Conservation (phyloP, 1,140 invertebrate genomes). For the Apis laboriosa region DNA sequence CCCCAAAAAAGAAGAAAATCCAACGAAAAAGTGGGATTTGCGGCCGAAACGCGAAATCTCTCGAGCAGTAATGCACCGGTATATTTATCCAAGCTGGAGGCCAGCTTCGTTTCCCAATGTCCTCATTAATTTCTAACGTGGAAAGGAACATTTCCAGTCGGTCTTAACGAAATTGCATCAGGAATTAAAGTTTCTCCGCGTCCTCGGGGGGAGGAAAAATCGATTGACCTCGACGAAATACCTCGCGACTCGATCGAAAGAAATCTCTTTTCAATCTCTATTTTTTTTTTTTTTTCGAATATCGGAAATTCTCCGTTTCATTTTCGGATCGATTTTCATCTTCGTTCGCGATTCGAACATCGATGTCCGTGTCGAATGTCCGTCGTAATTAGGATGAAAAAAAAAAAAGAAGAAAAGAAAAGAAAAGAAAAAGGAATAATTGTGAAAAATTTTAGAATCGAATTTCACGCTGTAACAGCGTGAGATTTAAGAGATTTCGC, state of each 20-base stretch:
- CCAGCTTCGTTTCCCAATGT: not conserved
- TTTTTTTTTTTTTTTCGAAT: not conserved
- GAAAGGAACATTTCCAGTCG: constrained; percentile 2
- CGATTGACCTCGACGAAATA: not conserved
- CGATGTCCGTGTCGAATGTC: not conserved
- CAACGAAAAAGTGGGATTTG: not conserved
- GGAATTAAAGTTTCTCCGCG: constrained; percentile 2
- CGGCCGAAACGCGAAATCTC: not conserved
- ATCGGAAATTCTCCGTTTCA: not conserved
- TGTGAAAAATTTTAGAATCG: not conserved
- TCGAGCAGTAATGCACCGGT: not conserved
- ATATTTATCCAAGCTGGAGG: not conserved
- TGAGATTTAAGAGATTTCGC: not conserved
- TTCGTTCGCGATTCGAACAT: not conserved
- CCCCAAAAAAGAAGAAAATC: not conserved
- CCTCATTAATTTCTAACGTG: constrained; percentile 21
- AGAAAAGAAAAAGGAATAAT: not conserved
- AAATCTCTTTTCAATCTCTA: not conserved
- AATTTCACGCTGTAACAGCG: not conserved
- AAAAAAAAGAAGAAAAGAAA: not conserved
- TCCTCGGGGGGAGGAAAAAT: not conserved
- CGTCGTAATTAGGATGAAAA: constrained; percentile 18
- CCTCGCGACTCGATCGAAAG: not conserved
- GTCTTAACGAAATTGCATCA: constrained; percentile 37
- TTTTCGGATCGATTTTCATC: constrained; percentile 15